phyloP scores from a whole-genome alignment of 1,140 invertebrate genomes.

The Lordiphosa clarofinis region DNA sequence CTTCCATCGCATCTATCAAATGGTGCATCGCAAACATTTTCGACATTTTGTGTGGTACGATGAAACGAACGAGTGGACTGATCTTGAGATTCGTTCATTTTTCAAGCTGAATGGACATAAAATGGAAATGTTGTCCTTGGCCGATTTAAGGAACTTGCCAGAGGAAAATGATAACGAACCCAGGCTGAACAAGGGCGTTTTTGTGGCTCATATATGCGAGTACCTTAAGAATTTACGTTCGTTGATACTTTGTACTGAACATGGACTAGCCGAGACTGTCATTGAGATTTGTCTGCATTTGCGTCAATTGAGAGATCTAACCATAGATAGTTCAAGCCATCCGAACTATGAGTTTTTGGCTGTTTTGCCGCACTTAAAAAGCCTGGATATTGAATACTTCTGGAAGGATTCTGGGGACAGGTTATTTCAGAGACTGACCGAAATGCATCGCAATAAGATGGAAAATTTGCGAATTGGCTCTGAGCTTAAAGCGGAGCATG shows the following conservation, averaged over 20 bases:
- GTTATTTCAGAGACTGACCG: slow-evolving; percentile 14
- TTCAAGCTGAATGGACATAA: slow-evolving; percentile 23
- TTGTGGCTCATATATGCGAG: slow-evolving; percentile 4
- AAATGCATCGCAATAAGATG: slow-evolving; percentile 1
- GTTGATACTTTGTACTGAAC: slow-evolving; percentile 6
- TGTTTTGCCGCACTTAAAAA: background rate
- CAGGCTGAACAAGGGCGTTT: background rate
- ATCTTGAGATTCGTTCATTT: slow-evolving; percentile 5
- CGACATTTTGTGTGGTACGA: slow-evolving; percentile 8
- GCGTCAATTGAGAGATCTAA: slow-evolving; percentile 8
- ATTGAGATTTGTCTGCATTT: slow-evolving; percentile 13
- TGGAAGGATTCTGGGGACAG: background rate
- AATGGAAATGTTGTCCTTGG: slow-evolving; percentile 10
- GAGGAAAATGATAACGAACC: background rate
- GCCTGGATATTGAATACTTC: slow-evolving; percentile 20
- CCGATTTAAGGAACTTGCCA: background rate
- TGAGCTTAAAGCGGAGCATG: background rate
- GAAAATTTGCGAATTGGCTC: slow-evolving; percentile 16
- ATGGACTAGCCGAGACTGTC: slow-evolving; percentile 2
- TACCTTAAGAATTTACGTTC: slow-evolving; percentile 13
- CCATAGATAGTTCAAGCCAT: slow-evolving; percentile 7
- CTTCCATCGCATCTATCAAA: slow-evolving; percentile 9
- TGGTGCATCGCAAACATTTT: background rate
- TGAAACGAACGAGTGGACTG: background rate
- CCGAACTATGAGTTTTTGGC: slow-evolving; percentile 20